Base-by-base conservation (phyloP, 2,113 vertebrate species). In the Galbula dea region DNA sequence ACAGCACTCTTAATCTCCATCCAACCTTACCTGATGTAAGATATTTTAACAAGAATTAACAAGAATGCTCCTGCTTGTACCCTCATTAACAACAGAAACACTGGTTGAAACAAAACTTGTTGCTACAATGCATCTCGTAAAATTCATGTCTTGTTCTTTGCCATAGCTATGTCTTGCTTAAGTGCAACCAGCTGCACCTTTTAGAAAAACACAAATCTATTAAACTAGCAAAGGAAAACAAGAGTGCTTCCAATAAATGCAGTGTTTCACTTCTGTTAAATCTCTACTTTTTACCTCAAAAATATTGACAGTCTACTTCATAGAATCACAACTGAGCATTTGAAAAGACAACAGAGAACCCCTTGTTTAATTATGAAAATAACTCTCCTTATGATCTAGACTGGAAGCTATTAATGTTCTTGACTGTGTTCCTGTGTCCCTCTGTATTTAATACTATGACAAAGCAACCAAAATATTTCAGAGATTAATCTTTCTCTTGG, bases 161-260 rank as follows among this genome's bases (percentile, higher is more conserved):
- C 76, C 84, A 96, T 91, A 98, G 97, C 97, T 98, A 95, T 91
- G 93, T 79, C 82, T 67, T 82, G n/a, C 16, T 78, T 30, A 89
- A 80, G 89, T 62, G 86, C 86, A 95, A 95, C 96, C 94, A 97
- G 85, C 27, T 90, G 85, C 24, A 94, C n/a, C 59, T 58, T 95
- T 69, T 85, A 95, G 82, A 85, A 93, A 90, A 92, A 85, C 39
- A 61, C 66, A 95, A 91, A 97, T 88, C 87, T 96, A 96, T 73
- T 92, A 87, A 96, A 96, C 97, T 83, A 97, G 91, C 79, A 89
- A 92, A 81, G 39, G 39, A 72, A 86, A 79, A 57, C 0, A 58
- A 39, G 2, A 49, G 17, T n/a, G 30, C 62, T 92, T 86, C 59
- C 80, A 75, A 58, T 52, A 80, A 82, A 59, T 5, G 2, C 43